A percentile compares a stretch with the other conserved stretches of the same genome.
Conservation (phyloP, 2,888 invertebrate genomes). For the Nineta flava region DNA sequence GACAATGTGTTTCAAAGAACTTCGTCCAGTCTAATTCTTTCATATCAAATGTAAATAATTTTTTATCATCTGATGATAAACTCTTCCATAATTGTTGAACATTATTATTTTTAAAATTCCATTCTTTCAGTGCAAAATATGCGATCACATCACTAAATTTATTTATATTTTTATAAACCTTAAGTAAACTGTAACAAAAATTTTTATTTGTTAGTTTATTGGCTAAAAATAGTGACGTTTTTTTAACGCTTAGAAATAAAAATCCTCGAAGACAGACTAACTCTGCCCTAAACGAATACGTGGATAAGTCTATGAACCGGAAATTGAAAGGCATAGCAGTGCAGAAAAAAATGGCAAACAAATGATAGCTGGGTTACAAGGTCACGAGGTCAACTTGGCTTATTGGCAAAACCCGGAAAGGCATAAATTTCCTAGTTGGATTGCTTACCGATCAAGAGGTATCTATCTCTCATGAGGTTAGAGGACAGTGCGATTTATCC, state of each 20-base stretch:
- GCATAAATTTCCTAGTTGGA: too few species aligned
- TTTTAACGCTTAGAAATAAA: not conserved
- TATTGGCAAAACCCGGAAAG: too few species aligned
- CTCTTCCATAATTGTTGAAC: conserved; percentile 36
- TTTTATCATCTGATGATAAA: conserved; percentile 35
- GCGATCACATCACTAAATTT: conserved; percentile 52
- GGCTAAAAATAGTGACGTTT: not conserved
- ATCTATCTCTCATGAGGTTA: too few species aligned
- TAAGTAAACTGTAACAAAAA: conserved; percentile 37
- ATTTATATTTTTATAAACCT: conserved; percentile 56
- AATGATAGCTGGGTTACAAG: too few species aligned
- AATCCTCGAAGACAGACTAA: not conserved
- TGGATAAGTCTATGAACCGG: not conserved
- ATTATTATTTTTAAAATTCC: conserved; percentile 48
- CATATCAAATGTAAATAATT: conserved; percentile 55
- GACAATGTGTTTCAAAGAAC: conserved; percentile 48
- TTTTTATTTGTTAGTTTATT: too few species aligned
- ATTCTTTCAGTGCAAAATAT: conserved; percentile 60
- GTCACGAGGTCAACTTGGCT: too few species aligned
- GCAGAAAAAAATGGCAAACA: too few species aligned
- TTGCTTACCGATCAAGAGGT: too few species aligned
- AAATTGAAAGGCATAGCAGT: not conserved
- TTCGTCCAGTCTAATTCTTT: conserved; percentile 54
- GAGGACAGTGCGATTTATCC: too few species aligned
- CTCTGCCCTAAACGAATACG: not conserved